Percentiles rank a stretch among this genome's conserved stretches.
These are phyloP conservation scores for Sycophaga agraensis DNA, from an alignment of 1,140 invertebrate species.

Conservation along the genomic window DNA sequence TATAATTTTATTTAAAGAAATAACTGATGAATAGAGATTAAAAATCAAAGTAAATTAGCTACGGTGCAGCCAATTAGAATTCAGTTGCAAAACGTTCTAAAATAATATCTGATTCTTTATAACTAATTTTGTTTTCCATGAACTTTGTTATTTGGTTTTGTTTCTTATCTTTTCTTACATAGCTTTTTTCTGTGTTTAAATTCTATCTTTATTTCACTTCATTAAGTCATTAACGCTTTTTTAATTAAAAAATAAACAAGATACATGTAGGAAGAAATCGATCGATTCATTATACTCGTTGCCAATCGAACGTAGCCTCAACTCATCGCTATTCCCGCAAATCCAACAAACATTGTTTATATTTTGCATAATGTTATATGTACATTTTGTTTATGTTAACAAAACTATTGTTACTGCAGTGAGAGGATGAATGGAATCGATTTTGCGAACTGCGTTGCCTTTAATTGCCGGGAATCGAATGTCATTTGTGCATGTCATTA, in stretches of 20 bases:
- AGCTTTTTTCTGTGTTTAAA: constrained; percentile 1
- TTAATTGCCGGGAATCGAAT: constrained; percentile 22
- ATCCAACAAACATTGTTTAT: constrained; percentile 8
- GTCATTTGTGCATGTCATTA: constrained; percentile 17
- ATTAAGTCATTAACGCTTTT: constrained; percentile 6
- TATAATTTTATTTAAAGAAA: too few relatives aligned
- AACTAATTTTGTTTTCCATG: not conserved
- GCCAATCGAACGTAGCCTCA: not conserved
- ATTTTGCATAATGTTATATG: constrained; percentile 1
- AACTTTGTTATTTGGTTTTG: not conserved
- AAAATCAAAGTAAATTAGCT: too few relatives aligned
- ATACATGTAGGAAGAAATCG: constrained; percentile 16
- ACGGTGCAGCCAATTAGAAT: too few relatives aligned
- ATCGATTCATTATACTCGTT: constrained; percentile 25
- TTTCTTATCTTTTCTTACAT: not conserved
- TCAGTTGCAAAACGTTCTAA: too few relatives aligned
- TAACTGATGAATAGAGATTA: too few relatives aligned
- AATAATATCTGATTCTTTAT: not conserved
- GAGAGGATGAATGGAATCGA: constrained; percentile 23
- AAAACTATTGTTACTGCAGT: constrained; percentile 5
- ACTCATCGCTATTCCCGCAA: not conserved
- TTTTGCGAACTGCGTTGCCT: constrained; percentile 25
- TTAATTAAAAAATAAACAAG: constrained; percentile 3
- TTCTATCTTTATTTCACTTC: not conserved
- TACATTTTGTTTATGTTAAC: constrained; percentile 15